Conservation (phyloP, 1,140 invertebrate species). For the Carposina sasakii region DNA sequence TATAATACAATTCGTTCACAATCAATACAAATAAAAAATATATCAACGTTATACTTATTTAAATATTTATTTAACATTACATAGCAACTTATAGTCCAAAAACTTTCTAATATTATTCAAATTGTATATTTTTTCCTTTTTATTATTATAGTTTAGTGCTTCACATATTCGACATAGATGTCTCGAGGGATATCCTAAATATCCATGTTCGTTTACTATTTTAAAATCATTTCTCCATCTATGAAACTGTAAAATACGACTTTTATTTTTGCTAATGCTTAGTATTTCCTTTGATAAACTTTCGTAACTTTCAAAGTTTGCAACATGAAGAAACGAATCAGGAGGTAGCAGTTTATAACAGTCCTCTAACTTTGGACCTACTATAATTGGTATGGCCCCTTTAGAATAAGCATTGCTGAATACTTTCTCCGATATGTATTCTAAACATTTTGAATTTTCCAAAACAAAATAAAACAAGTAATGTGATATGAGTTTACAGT, state of each 20-base stretch:
- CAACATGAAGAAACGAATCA: conserved; percentile 79
- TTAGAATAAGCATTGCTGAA: conserved; percentile 76
- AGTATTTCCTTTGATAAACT: conserved; percentile 67
- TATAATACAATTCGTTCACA: too few species aligned
- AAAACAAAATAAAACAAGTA: conserved; percentile 83
- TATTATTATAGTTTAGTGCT: conserved; percentile 76
- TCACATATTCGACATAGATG: conserved; percentile 88
- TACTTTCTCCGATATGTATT: conserved; percentile 79
- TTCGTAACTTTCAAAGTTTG: conserved; percentile 77
- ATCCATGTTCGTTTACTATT: conserved; percentile 81
- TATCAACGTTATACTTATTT: too few species aligned
- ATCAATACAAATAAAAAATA: too few species aligned
- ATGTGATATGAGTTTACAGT: conserved; percentile 65
- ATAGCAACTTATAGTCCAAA: too few species aligned
- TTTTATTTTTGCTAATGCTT: conserved; percentile 60
- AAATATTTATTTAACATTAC: too few species aligned
- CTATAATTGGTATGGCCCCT: conserved; percentile 76
- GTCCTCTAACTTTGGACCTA: conserved; percentile 73
- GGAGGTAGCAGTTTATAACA: conserved; percentile 68
- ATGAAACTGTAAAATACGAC: conserved; percentile 68
- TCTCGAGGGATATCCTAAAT: conserved; percentile 75
- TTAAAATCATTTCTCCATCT: conserved; percentile 77
- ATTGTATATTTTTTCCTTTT: conserved; percentile 62
- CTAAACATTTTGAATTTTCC: conserved; percentile 78
- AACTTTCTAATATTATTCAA: conserved; percentile 2